phyloP scores from a whole-genome alignment of 2,888 invertebrate species.

The Drosophila macrospina region DNA sequence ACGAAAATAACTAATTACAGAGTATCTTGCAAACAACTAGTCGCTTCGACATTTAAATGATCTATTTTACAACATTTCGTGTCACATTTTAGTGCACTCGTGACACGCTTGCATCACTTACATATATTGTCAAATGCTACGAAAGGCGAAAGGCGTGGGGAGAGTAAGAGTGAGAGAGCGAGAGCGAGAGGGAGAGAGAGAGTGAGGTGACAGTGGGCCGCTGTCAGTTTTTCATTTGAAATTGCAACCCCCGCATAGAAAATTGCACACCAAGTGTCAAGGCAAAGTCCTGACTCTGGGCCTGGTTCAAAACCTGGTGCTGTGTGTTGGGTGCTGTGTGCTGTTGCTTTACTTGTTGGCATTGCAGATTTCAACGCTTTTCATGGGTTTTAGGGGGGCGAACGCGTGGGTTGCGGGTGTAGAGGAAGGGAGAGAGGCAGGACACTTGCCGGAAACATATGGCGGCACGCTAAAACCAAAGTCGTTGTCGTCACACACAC shows the following conservation, averaged over 20 bases:
- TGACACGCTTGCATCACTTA: conserved; percentile 18
- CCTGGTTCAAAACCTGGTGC: conserved; percentile 20
- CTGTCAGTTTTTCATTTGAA: conserved; percentile 53
- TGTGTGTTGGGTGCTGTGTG: background rate
- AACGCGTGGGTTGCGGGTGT: conserved; percentile 5
- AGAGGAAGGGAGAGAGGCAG: conserved; percentile 28
- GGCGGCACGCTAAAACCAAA: conserved; percentile 78
- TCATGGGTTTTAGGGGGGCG: conserved; percentile 39
- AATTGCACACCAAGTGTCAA: conserved; percentile 58
- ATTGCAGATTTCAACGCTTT: conserved; percentile 73
- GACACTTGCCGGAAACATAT: conserved; percentile 79
- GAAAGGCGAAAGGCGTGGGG: conserved; percentile 9
- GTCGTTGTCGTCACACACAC: conserved; percentile 45
- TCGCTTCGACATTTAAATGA: background rate
- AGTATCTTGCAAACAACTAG: background rate
- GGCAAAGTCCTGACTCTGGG: conserved; percentile 50
- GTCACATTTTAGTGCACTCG: background rate
- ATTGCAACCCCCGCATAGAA: conserved; percentile 53
- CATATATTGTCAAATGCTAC: conserved; percentile 27
- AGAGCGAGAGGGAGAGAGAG: background rate
- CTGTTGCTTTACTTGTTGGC: conserved; percentile 66
- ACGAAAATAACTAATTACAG: too few relatives aligned
- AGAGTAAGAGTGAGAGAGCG: background rate
- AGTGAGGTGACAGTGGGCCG: conserved; percentile 17
- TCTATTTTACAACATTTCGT: background rate